Base-by-base conservation (phyloP, 1,140 invertebrate genomes). In the Drosophila parvula region DNA sequence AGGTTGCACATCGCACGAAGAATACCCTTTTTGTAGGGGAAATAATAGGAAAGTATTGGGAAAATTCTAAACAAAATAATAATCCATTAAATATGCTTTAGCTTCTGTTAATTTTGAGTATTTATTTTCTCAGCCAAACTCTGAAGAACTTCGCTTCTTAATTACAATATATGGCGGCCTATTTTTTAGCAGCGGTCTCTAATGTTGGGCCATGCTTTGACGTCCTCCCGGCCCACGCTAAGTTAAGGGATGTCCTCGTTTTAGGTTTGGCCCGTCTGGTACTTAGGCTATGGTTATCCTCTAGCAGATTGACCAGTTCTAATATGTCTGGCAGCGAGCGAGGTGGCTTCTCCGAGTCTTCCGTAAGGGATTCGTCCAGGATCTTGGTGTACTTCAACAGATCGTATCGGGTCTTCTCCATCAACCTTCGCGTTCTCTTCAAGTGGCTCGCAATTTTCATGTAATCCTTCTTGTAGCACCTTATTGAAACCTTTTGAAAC, bases 311-410 rank as follows among this genome's bases (percentile, higher is more conserved):
- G 4, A 40, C 27, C 12, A 64, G 11, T 12, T 44, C 11, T 12
- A 5, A 8, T 3, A 64, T 5, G 2, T 40, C 32, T 1, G 18
- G 14, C 11, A 41, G 28, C 4, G 12, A 3, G 1, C 8, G 12
- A 6, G 3, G 0, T n/a, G 12, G 1, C 4, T 22, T 12, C 8
- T 0, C 4, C 4, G 2, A 7, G n/a, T 1, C 1, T 11, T 12
- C 0, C 0, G 0, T 1, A 2, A 62, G 10, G 4, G 55, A 38
- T 3, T 63, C 8, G 9, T 59, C 38, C 11, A 63, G 3, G 4
- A 3, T 0, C 11, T 41, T 16, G 38, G 61, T 63, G 28, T 16
- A 32, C 7, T 5, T n/a, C 14, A 41, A 4, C 18, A 63, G 28
- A 3, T 41, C 1, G 5, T 22, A 16, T 1, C 12, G 7, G 28